Conservation (phyloP, 2,113 vertebrate genomes). For the Hemicordylus capensis region DNA sequence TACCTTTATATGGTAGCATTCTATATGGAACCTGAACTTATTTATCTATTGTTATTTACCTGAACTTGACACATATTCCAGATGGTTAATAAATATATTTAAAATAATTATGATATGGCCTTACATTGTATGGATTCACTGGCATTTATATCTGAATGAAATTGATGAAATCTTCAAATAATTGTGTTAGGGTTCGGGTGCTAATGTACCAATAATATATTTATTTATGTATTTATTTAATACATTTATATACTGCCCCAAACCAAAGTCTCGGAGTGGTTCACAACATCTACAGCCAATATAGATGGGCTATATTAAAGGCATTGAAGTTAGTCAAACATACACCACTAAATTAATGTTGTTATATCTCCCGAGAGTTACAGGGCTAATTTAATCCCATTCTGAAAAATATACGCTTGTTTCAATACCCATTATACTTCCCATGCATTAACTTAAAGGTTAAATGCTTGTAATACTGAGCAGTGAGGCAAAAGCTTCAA, state of each 20-base stretch:
- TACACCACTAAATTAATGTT: slow-evolving; percentile 1
- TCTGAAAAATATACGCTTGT: slow-evolving; percentile 54
- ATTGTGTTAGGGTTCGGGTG: neutral
- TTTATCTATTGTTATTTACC: neutral
- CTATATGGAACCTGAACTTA: neutral
- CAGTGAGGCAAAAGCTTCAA: slow-evolving; percentile 40
- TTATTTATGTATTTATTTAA: too few species aligned
- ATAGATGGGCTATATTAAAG: slow-evolving; percentile 27
- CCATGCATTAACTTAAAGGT: slow-evolving; percentile 43
- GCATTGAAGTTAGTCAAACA: slow-evolving; percentile 19
- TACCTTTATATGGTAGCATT: neutral
- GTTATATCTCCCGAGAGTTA: slow-evolving; percentile 25
- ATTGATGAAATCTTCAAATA: neutral
- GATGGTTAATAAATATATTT: neutral
- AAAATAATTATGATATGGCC: neutral
- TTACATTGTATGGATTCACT: neutral
- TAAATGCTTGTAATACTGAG: slow-evolving; percentile 54
- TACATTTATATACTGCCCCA: too few species aligned
- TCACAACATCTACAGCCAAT: too few species aligned
- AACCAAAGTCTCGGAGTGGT: too few species aligned
- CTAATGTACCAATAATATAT: neutral
- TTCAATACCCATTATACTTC: slow-evolving; percentile 52
- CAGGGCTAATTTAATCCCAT: slow-evolving; percentile 53
- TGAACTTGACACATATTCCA: neutral
- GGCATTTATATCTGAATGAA: neutral